These are phyloP conservation scores for Cyprinus carpio DNA, from an alignment of 2,113 vertebrate genomes.

Conservation along the genomic window DNA sequence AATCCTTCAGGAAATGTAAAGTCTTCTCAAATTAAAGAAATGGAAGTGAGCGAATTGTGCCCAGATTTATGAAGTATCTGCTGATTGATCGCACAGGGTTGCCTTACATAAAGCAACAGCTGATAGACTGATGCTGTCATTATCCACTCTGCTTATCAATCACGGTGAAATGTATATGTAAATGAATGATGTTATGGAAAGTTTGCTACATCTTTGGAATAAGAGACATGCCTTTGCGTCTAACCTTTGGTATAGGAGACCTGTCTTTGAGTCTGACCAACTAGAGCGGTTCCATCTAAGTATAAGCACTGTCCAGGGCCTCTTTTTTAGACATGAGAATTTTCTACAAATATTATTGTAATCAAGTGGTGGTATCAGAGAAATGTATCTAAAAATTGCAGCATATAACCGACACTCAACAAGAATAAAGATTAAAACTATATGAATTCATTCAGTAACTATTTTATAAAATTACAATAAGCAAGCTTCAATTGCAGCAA, in stretches of 20 bases:
- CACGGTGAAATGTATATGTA: not conserved
- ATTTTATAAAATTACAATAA: not conserved
- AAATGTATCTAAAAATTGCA: not conserved
- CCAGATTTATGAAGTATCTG: not conserved
- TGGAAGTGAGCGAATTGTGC: too few species aligned
- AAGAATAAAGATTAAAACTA: constrained; percentile 66
- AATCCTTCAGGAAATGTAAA: not conserved
- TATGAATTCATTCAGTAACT: not conserved
- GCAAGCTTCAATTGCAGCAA: not conserved
- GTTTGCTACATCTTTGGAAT: not conserved
- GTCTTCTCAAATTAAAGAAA: not conserved
- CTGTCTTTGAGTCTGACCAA: not conserved
- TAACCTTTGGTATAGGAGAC: not conserved
- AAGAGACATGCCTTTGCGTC: not conserved
- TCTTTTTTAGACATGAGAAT: not conserved
- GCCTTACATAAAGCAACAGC: not conserved
- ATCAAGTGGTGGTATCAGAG: not conserved
- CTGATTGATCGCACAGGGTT: not conserved
- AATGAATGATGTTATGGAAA: not conserved
- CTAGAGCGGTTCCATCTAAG: not conserved
- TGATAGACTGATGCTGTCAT: constrained; percentile 3
- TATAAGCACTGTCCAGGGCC: not conserved
- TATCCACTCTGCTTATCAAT: constrained; percentile 7
- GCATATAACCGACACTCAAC: not conserved
- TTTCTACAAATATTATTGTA: not conserved